Evolutionary conservation across 2,888 invertebrate genomes (phyloP).

Genomic region (Netelia virgata): DNA sequence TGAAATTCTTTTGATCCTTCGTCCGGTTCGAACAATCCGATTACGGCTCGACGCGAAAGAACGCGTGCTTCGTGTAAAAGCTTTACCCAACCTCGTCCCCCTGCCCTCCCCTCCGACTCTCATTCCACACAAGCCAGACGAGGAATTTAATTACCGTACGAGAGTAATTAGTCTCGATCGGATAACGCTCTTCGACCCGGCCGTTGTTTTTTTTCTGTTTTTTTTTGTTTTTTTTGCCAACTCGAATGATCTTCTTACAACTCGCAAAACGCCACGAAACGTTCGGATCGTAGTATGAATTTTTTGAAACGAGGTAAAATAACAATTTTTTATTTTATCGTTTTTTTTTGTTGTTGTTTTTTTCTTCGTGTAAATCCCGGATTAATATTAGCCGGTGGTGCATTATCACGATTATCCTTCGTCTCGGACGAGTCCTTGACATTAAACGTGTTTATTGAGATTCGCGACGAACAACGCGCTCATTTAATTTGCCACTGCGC

Average conservation of each 20-base stretch:
- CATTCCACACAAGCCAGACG: neutral
- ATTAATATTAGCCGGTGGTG: slow-evolving; percentile 48
- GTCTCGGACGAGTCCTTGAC: slow-evolving; percentile 78
- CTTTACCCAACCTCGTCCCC: neutral
- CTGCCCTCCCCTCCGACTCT: neutral
- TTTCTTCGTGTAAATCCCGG: neutral
- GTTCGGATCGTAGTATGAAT: neutral
- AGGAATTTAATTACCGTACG: slow-evolving; percentile 44
- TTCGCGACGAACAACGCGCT: slow-evolving; percentile 73
- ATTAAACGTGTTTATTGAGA: slow-evolving; percentile 80
- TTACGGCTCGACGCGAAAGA: slow-evolving; percentile 36
- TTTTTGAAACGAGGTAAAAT: neutral
- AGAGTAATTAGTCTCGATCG: slow-evolving; percentile 43
- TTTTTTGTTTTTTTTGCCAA: neutral
- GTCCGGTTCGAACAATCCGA: slow-evolving; percentile 44
- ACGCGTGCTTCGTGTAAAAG: slow-evolving; percentile 17
- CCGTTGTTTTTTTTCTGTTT: no score
- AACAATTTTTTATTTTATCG: neutral
- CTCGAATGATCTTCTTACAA: neutral
- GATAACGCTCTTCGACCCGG: neutral
- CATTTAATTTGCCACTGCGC: slow-evolving; percentile 75
- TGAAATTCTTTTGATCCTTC: slow-evolving; percentile 44
- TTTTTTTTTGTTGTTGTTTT: no score
- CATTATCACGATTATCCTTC: slow-evolving; percentile 56
- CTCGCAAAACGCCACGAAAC: neutral